phyloP scores from a whole-genome alignment of 2,888 invertebrate species.

The Dynastes grantii region DNA sequence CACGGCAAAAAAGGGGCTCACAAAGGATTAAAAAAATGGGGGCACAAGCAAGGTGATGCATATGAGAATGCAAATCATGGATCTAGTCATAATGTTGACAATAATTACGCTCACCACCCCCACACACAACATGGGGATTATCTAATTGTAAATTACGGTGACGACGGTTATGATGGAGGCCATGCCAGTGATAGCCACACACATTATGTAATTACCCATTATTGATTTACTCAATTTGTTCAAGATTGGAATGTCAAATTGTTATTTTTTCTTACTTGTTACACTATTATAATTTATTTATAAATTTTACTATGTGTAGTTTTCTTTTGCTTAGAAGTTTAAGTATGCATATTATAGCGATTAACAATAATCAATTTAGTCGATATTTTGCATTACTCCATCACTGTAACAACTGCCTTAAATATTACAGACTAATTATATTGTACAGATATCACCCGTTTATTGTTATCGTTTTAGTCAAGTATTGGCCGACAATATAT shows the following conservation, averaged over 20 bases:
- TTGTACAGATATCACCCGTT: too few relatives aligned
- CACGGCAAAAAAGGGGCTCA: conserved; percentile 88
- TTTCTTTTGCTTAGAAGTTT: not conserved
- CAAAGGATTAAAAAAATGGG: conserved; percentile 86
- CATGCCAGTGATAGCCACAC: conserved; percentile 31
- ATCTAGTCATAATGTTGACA: conserved; percentile 74
- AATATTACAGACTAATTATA: too few relatives aligned
- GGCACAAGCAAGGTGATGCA: conserved; percentile 67
- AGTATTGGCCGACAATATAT: too few relatives aligned
- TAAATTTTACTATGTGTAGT: not conserved
- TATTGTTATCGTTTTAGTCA: too few relatives aligned
- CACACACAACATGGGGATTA: not conserved
- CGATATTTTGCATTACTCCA: too few relatives aligned
- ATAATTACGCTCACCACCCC: conserved; percentile 74
- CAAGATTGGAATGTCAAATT: not conserved
- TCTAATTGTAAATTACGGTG: not conserved
- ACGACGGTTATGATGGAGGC: conserved; percentile 40
- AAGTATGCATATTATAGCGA: too few relatives aligned
- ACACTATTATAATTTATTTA: conserved; percentile 22
- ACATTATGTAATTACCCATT: conserved; percentile 41
- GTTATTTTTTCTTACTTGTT: conserved; percentile 22
- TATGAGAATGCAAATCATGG: conserved; percentile 51
- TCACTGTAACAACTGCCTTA: too few relatives aligned
- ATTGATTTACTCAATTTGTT: not conserved
- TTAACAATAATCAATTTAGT: too few relatives aligned